Evolutionary conservation across 2,888 invertebrate genomes (phyloP), one percentile per base, ranked within the genome.

Genomic region (Parasteatoda lunata): DNA sequence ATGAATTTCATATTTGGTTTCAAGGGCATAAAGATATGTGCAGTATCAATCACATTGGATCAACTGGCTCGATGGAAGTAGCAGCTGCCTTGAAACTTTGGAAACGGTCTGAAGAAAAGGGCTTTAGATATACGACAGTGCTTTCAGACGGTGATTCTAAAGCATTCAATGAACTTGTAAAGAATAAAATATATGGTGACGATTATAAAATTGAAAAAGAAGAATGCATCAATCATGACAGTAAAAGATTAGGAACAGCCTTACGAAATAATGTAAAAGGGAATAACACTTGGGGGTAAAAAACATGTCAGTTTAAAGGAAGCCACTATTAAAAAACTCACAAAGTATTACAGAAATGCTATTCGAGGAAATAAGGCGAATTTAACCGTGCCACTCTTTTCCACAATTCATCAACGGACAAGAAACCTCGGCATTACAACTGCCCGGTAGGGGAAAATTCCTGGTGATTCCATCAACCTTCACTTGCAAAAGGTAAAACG

Each of bases 111-210:
- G 52, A 68, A 51, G 52, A 5, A 7, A 51, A 15, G 9, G 78
- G 51, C 6, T 69, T 78, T 48, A 68, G 69, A n/a, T 78, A 78
- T n/a, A n/a, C n/a, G n/a, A n/a, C n/a, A n/a, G n/a, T n/a, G n/a
- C n/a, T n/a, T n/a, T 70, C 69, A 45, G 79, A 79, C 48, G 71
- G 70, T 4, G 79, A 79, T 69, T 69, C 79, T 7, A 79, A 79
- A 59, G n/a, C 79, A n/a, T 70, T 54, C 11, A 47, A 52, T 6
- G 15, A n/a, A 6, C 9, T 79, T 1, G 7, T 15, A 30, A 66
- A 80, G 30, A 66, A 51, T 11, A 64, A 79, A 15, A 65, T 80
- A 11, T 80, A 72, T 15, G 80, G 80, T 6, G 13, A 13, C n/a
- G 51, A 78, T 69, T n/a, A 54, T 45, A 8, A 76, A 15, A 75